A percentile compares a stretch with the other conserved stretches of the same genome.
These are phyloP conservation scores for Rhinopomastus cyanomelas DNA, from an alignment of 2,113 vertebrate species.

Conservation along the genomic window DNA sequence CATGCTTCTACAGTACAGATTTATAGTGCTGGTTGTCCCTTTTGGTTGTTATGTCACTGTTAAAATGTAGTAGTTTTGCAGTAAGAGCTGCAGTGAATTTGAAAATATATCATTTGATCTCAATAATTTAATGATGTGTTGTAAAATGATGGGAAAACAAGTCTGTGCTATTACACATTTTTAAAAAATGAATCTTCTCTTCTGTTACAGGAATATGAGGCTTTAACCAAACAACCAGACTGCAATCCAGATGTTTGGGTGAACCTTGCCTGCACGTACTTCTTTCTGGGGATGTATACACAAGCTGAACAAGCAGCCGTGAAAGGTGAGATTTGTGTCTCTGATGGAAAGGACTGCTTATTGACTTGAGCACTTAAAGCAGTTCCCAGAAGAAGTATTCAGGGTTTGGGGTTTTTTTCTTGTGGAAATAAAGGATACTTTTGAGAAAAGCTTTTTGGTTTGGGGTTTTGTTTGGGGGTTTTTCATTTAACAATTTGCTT, in stretches of 20 bases:
- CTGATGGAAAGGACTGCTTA: background rate
- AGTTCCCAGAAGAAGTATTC: background rate
- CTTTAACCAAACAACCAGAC: constrained; percentile 76
- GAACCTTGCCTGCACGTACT: constrained; percentile 88
- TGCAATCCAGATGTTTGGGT: constrained; percentile 91
- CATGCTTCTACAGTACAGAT: background rate
- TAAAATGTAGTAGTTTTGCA: background rate
- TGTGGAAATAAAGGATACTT: background rate
- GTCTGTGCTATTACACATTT: background rate
- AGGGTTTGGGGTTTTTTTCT: background rate
- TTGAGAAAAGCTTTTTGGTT: background rate
- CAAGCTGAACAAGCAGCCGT: constrained; percentile 91
- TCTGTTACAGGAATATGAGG: constrained; percentile 86
- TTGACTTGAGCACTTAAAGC: background rate
- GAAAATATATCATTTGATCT: background rate
- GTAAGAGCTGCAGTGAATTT: background rate
- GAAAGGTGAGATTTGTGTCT: constrained; percentile 79
- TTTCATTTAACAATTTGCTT: background rate
- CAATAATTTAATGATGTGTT: background rate
- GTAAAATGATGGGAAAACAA: background rate
- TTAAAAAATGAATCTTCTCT: background rate
- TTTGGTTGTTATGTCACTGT: background rate
- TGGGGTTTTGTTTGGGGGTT: background rate
- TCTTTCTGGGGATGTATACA: constrained; percentile 94
- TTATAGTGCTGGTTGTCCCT: background rate